Evolutionary conservation across 2,797 vertebrate genomes (phyloP).

Genomic region (Microctenopoma steveboyesi): DNA sequence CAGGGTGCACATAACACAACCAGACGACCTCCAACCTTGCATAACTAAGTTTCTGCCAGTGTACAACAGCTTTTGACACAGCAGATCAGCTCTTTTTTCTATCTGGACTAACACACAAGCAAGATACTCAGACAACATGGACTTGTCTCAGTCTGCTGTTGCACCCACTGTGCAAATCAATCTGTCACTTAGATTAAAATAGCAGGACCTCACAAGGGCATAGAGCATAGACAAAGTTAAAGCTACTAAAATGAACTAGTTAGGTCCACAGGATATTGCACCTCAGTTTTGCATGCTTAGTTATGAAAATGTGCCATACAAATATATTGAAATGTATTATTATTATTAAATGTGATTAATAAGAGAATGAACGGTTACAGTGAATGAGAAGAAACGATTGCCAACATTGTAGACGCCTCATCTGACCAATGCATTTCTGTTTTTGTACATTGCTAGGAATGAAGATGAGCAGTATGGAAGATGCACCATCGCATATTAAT

Average conservation of each 20-base stretch:
- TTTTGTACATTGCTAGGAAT: conserved; percentile 78
- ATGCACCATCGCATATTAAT: conserved; percentile 84
- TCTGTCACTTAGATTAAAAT: not conserved
- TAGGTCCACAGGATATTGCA: not conserved
- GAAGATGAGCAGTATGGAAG: conserved; percentile 88
- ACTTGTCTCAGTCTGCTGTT: conserved; percentile 6
- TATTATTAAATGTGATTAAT: not conserved
- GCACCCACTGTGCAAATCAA: conserved; percentile 39
- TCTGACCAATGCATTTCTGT: conserved; percentile 15
- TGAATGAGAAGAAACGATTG: not conserved
- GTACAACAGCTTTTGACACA: conserved; percentile 49
- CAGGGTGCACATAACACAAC: conserved; percentile 64
- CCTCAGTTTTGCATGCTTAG: not conserved
- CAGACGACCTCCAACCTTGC: conserved; percentile 65
- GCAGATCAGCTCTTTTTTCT: conserved; percentile 22
- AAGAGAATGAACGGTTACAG: not conserved
- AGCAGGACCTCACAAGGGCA: conserved; percentile 7
- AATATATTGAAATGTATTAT: not conserved
- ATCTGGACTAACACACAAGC: not conserved
- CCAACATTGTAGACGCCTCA: not conserved
- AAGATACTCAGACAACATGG: conserved; percentile 2
- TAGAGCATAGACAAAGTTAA: conserved; percentile 5
- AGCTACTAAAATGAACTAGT: not conserved
- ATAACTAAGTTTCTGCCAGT: conserved; percentile 55
- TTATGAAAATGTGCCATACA: conserved; percentile 5